Evolutionary conservation across 2,797 vertebrate species (phyloP).

Genomic region (Chloroceryle inda): DNA sequence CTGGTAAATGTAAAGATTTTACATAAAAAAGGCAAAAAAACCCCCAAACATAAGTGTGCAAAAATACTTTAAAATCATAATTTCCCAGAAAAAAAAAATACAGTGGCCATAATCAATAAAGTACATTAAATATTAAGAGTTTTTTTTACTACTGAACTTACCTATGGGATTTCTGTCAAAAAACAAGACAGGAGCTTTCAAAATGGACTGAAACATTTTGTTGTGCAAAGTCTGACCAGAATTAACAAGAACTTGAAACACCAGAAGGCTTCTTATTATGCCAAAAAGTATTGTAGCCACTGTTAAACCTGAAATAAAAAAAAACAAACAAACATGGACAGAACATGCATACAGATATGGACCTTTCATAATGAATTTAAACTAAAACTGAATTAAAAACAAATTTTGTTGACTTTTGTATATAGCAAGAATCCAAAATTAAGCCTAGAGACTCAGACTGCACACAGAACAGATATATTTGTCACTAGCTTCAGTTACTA

Average conservation of each 20-base stretch:
- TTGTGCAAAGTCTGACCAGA: constrained; percentile 88
- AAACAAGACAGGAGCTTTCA: constrained; percentile 84
- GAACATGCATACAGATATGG: not conserved
- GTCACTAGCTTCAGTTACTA: not conserved
- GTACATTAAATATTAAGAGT: not conserved
- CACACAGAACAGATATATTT: not conserved
- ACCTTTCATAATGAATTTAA: not conserved
- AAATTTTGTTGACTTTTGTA: not conserved
- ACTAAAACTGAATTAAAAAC: not conserved
- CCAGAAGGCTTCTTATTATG: constrained; percentile 83
- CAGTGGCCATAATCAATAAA: not conserved
- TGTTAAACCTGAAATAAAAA: constrained; percentile 87
- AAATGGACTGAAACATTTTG: constrained; percentile 84
- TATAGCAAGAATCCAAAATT: not conserved
- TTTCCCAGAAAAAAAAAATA: not conserved
- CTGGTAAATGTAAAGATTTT: not conserved
- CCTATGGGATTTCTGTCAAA: constrained; percentile 86
- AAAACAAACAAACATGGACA: not conserved
- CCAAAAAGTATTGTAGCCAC: constrained; percentile 86
- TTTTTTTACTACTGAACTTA: constrained; percentile 55
- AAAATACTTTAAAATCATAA: not conserved
- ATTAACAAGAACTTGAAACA: constrained; percentile 89
- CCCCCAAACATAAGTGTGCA: fast-evolving
- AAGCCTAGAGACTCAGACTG: not conserved
- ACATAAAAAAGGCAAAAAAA: not conserved